Percentiles rank a stretch among this genome's conserved stretches.
These are phyloP conservation scores for Metalampra italica DNA, from an alignment of 2,888 invertebrate genomes.

Conservation along the genomic window DNA sequence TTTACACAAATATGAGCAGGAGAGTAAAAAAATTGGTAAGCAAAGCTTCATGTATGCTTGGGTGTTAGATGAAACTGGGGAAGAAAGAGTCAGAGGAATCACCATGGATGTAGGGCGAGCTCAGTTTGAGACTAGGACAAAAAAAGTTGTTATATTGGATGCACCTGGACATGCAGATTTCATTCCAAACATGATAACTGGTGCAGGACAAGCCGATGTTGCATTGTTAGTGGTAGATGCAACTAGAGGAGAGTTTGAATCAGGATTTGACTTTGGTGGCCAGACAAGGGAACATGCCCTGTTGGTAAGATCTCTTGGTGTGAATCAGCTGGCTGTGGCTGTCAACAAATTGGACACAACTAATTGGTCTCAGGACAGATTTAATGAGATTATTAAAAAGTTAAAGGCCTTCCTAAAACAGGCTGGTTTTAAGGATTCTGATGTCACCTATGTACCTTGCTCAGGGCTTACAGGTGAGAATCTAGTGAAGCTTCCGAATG, in stretches of 20 bases:
- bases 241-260: constrained; percentile 98
- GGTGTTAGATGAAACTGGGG: constrained; percentile 99
- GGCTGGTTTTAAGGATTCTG: constrained; percentile 92
- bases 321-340: constrained; percentile 95
- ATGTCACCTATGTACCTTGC: constrained; percentile 94
- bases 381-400: constrained; percentile 91
- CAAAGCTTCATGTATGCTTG: constrained; percentile 99
- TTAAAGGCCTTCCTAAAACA: constrained; percentile 91
- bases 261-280: constrained; percentile 98
- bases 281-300: constrained; percentile 98
- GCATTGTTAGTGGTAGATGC: constrained; percentile 98
- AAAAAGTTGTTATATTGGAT: constrained; percentile 91
- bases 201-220: constrained; percentile 98
- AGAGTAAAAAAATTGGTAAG: constrained; percentile 97
- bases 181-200: constrained; percentile 99
- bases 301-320: constrained; percentile 92
- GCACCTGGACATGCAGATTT: constrained; percentile 99
- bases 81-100: constrained; percentile 96
- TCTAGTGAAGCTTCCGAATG: constrained; percentile 83
- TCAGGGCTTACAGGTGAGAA: constrained; percentile 98
- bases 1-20: constrained; percentile 98
- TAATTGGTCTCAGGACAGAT: constrained; percentile 94
- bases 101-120: constrained; percentile 99
- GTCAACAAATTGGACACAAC: constrained; percentile 99
- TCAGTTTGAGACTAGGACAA: constrained; percentile 92